Conservation (phyloP, 2,113 vertebrate species). For the Puffinus mauretanicus region DNA sequence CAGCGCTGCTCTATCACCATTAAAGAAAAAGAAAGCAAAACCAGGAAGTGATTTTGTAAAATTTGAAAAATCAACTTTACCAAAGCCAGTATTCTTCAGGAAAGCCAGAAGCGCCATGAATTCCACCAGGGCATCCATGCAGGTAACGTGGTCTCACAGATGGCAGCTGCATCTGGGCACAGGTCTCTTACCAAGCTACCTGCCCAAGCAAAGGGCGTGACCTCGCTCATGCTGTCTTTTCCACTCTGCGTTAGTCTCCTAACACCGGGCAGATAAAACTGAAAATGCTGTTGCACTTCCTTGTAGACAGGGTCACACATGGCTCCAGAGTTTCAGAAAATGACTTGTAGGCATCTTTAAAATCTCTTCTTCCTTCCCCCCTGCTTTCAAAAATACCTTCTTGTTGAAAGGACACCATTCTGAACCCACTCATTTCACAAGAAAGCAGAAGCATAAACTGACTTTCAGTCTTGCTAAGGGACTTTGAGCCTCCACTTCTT, state of each 20-base stretch:
- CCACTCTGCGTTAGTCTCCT: not conserved
- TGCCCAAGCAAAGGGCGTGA: not conserved
- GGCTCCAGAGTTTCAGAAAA: not conserved
- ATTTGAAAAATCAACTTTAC: constrained; percentile 73
- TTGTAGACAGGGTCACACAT: not conserved
- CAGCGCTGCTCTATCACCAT: not conserved
- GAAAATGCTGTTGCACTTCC: not conserved
- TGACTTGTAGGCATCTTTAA: not conserved
- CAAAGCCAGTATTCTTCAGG: constrained; percentile 81
- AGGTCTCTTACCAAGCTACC: not conserved
- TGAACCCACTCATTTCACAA: not conserved
- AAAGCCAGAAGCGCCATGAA: constrained; percentile 63
- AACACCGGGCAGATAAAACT: not conserved
- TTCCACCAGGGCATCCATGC: not conserved
- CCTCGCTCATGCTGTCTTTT: not conserved
- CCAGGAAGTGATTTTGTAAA: constrained; percentile 74
- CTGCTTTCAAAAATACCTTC: not conserved
- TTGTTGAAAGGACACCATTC: not conserved
- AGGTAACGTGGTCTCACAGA: constrained; percentile 28
- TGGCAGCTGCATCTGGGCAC: not conserved
- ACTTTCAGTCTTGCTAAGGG: not conserved
- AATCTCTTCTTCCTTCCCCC: not conserved
- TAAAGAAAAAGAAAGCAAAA: constrained; percentile 62
- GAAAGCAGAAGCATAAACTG: not conserved
- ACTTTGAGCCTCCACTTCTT: not conserved